phyloP scores from a whole-genome alignment of 2,797 vertebrate species.

The Artibeus jamaicensis region DNA sequence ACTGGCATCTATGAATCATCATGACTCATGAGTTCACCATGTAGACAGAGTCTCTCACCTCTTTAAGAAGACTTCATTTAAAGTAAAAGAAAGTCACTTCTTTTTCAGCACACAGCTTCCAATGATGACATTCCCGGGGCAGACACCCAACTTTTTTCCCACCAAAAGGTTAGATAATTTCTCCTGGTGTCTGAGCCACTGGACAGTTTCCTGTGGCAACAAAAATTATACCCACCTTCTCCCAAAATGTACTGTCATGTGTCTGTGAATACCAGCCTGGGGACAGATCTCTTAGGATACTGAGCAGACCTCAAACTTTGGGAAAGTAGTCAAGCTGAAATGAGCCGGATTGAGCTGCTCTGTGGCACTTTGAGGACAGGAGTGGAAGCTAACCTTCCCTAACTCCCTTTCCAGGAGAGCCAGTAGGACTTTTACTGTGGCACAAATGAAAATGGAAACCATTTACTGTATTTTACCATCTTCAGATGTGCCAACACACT shows the following conservation, averaged over 20 bases:
- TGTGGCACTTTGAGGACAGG: neutral
- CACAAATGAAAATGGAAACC: neutral
- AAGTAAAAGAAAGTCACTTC: slow-evolving; percentile 32
- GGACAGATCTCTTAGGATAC: neutral
- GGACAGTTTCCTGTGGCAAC: neutral
- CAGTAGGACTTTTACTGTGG: neutral
- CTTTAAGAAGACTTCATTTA: neutral
- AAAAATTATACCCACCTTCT: neutral
- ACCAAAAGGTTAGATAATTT: slow-evolving; percentile 20
- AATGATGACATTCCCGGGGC: neutral
- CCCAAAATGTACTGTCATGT: neutral
- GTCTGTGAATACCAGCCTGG: neutral
- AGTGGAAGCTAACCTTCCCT: neutral
- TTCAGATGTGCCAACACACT: neutral
- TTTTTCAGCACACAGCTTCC: neutral
- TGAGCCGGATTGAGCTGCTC: neutral
- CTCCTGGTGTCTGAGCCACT: neutral
- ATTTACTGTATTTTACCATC: neutral
- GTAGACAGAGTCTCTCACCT: neutral
- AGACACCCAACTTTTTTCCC: neutral
- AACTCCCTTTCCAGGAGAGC: neutral
- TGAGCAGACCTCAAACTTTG: neutral
- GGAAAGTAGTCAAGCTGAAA: neutral
- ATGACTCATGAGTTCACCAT: neutral
- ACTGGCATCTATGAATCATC: neutral